These are phyloP conservation scores for Athene cunicularia DNA, from an alignment of 2,113 vertebrate genomes.

Conservation along the genomic window DNA sequence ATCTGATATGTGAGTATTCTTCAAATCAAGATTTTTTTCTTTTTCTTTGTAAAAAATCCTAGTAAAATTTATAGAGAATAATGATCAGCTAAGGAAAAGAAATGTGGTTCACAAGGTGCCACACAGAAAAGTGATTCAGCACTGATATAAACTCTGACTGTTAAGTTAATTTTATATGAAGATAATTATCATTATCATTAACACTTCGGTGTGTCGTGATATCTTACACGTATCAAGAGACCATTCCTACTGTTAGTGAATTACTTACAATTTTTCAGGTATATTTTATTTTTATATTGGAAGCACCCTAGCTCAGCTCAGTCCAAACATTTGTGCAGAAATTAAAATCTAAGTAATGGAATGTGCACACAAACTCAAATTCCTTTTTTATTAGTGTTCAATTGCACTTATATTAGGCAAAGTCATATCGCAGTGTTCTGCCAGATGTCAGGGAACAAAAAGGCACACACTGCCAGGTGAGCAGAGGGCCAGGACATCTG, in stretches of 20 bases:
- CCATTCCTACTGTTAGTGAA: neutral
- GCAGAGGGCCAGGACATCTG: neutral
- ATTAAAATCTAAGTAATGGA: neutral
- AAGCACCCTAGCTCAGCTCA: neutral
- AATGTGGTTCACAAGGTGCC: neutral
- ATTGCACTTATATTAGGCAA: neutral
- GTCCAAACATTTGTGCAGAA: neutral
- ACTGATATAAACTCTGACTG: neutral
- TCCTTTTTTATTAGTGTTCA: neutral
- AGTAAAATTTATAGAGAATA: neutral
- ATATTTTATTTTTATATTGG: neutral
- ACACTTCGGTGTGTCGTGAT: neutral
- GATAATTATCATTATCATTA: neutral
- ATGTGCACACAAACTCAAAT: neutral
- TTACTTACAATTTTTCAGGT: neutral
- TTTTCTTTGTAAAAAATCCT: neutral
- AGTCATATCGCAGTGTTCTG: neutral
- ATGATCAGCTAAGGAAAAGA: neutral
- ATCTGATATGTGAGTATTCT: neutral
- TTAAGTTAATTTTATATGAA: neutral
- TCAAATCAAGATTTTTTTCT: neutral
- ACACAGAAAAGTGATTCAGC: neutral
- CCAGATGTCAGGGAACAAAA: neutral
- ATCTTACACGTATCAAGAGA: neutral
- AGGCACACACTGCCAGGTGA: neutral